These are phyloP conservation scores for Bibio marci DNA, from an alignment of 2,888 invertebrate species.

Conservation along the genomic window DNA sequence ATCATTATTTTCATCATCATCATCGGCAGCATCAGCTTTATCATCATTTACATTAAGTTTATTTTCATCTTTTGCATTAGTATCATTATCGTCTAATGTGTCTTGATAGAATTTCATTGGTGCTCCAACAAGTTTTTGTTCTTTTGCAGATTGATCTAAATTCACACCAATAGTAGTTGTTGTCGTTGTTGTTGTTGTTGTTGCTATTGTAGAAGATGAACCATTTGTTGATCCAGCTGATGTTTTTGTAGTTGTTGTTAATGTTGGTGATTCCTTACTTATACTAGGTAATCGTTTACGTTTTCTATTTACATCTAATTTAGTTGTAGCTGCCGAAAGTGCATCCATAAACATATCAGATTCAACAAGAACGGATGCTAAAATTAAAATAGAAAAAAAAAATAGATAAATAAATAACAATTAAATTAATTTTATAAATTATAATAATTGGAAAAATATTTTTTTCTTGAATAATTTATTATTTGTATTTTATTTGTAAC, in stretches of 20 bases:
- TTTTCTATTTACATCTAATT: constrained; percentile 54
- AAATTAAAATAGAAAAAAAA: constrained; percentile 18
- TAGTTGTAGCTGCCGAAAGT: constrained; percentile 54
- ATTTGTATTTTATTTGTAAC: too few relatives aligned
- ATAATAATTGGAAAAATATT: constrained; percentile 2
- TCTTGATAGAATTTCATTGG: constrained; percentile 79
- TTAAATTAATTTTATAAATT: constrained; percentile 3
- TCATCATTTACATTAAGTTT: constrained; percentile 26
- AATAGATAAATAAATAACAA: constrained; percentile 3
- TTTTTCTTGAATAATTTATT: background rate
- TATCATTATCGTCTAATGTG: constrained; percentile 45
- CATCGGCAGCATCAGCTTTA: constrained; percentile 16
- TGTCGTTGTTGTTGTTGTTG: constrained; percentile 5
- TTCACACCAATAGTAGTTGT: constrained; percentile 5
- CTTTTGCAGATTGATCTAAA: constrained; percentile 4
- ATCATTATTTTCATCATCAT: constrained; percentile 14
- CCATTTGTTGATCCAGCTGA: constrained; percentile 15
- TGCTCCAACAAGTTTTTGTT: constrained; percentile 18
- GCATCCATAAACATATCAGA: constrained; percentile 92
- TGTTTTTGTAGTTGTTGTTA: constrained; percentile 34
- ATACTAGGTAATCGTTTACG: constrained; percentile 57
- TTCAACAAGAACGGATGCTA: constrained; percentile 66
- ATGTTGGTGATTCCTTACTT: constrained; percentile 41
- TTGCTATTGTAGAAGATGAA: constrained; percentile 3
- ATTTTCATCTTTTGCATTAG: constrained; percentile 39